Evolutionary conservation across 2,888 invertebrate genomes (phyloP).

Genomic region (Carcina quercana): DNA sequence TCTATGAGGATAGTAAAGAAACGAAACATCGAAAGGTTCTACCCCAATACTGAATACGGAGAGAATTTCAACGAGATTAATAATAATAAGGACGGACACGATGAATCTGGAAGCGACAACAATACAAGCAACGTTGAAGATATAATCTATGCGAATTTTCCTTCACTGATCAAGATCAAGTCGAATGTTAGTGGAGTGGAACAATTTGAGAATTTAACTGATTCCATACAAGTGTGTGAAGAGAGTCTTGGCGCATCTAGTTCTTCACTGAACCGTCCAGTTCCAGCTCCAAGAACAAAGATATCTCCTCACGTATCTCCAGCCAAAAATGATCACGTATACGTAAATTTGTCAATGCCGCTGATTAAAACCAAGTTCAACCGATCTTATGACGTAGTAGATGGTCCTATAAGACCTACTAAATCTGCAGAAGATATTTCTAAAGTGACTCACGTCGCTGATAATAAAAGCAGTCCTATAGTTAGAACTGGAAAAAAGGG

Average conservation of each 20-base stretch:
- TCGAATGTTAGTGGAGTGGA: constrained; percentile 57
- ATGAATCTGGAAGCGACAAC: constrained; percentile 32
- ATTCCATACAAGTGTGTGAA: constrained; percentile 79
- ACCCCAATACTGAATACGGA: constrained; percentile 65
- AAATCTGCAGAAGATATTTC: constrained; percentile 54
- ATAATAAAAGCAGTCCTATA: constrained; percentile 13
- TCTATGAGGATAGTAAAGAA: constrained; percentile 65
- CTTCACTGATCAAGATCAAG: constrained; percentile 44
- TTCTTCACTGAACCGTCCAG: constrained; percentile 68
- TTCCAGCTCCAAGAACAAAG: constrained; percentile 75
- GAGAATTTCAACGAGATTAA: constrained; percentile 66
- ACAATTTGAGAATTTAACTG: constrained; percentile 77
- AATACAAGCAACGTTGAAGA: constrained; percentile 31
- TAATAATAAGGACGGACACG: constrained; percentile 46
- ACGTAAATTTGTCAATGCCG: constrained; percentile 74
- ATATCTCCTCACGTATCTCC: constrained; percentile 47
- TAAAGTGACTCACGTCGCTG: constrained; percentile 20
- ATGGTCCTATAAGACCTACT: constrained; percentile 48
- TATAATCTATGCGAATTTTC: constrained; percentile 63
- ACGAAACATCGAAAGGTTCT: constrained; percentile 64
- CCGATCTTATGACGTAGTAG: constrained; percentile 44
- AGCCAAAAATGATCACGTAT: constrained; percentile 69
- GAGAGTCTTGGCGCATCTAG: constrained; percentile 53
- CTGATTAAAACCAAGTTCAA: constrained; percentile 44
- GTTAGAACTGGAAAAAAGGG: constrained; percentile 22